phyloP scores from a whole-genome alignment of 2,113 vertebrate species.

The Hydropotes inermis region DNA sequence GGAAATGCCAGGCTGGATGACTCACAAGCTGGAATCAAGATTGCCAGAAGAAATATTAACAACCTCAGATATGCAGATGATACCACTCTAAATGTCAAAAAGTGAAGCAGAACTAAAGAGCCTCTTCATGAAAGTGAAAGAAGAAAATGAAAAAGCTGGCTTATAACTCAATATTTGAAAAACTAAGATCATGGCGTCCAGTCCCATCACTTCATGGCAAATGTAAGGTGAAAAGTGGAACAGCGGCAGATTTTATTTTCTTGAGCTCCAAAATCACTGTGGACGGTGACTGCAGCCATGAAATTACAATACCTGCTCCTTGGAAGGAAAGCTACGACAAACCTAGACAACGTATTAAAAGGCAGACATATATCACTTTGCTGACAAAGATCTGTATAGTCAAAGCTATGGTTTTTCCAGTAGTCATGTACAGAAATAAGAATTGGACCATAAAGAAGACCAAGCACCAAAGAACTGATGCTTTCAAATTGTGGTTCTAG shows the following conservation, averaged over 20 bases:
- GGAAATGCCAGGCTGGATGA: background rate
- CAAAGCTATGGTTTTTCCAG: background rate
- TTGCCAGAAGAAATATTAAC: background rate
- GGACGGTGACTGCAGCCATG: background rate
- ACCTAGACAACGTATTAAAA: background rate
- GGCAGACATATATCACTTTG: background rate
- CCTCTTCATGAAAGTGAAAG: background rate
- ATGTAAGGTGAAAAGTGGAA: background rate
- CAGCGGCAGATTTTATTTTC: background rate
- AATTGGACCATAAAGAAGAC: background rate
- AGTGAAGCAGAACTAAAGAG: background rate
- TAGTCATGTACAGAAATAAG: accelerated
- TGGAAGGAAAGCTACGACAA: background rate
- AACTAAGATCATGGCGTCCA: background rate
- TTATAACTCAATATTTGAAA: background rate
- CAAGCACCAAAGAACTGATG: background rate
- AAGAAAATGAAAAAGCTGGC: background rate
- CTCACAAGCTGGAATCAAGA: background rate
- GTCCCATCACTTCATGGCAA: background rate
- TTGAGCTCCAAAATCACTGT: background rate
- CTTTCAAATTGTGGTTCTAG: background rate
- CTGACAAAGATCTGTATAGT: background rate
- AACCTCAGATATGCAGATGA: background rate
- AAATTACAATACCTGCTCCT: background rate
- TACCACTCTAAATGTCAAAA: background rate